Conservation (phyloP, 1,140 invertebrate genomes). For the Melanaphis sacchari region DNA sequence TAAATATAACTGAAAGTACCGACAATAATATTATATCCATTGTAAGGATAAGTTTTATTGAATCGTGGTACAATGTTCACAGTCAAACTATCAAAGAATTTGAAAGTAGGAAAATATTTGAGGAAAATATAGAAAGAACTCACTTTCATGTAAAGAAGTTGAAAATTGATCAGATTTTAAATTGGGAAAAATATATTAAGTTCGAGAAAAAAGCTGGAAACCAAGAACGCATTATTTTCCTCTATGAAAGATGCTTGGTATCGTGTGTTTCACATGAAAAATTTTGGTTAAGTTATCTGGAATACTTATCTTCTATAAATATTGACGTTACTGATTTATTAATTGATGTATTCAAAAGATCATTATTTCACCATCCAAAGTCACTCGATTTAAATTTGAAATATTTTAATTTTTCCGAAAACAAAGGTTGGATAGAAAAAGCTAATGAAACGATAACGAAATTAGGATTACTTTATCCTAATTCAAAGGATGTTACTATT, state of each 20-base stretch:
- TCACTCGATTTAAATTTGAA: slow-evolving; percentile 91
- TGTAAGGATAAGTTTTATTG: slow-evolving; percentile 70
- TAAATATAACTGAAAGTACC: slow-evolving; percentile 81
- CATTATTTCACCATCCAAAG: slow-evolving; percentile 89
- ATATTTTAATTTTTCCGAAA: slow-evolving; percentile 95
- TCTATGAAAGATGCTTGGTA: slow-evolving; percentile 96
- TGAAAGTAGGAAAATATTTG: slow-evolving; percentile 87
- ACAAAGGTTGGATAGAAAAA: slow-evolving; percentile 72
- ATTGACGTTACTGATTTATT: neutral
- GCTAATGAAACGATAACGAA: slow-evolving; percentile 83
- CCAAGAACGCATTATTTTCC: slow-evolving; percentile 80
- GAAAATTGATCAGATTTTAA: slow-evolving; percentile 93
- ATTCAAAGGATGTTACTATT: slow-evolving; percentile 77
- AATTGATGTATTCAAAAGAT: slow-evolving; percentile 64
- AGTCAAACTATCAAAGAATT: slow-evolving; percentile 87
- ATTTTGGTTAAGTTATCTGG: slow-evolving; percentile 79
- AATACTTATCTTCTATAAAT: slow-evolving; percentile 8
- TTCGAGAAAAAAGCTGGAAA: slow-evolving; percentile 93
- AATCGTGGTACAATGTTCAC: slow-evolving; percentile 80
- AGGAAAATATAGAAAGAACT: slow-evolving; percentile 95
- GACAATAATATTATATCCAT: slow-evolving; percentile 71
- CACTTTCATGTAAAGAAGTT: slow-evolving; percentile 98
- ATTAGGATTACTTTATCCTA: slow-evolving; percentile 82
- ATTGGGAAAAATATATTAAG: slow-evolving; percentile 96
- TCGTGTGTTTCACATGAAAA: slow-evolving; percentile 97